Base-by-base conservation (phyloP, 2,113 vertebrate genomes). In the Cricetomys ansorgei region DNA sequence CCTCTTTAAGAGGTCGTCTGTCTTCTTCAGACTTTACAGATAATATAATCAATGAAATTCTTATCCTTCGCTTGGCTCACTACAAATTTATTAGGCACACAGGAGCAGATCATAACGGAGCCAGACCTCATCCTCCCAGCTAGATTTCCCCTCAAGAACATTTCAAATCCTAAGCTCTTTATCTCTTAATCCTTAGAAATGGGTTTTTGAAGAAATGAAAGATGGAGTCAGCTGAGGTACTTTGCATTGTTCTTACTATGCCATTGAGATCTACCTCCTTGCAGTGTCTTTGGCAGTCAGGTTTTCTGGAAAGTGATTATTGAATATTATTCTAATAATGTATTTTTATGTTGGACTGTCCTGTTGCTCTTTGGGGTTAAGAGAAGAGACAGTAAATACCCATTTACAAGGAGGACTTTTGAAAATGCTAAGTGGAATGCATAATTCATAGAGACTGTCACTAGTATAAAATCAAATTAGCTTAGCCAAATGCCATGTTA, bases 131-230 rank as follows among this genome's bases (percentile, higher is more conserved):
- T 96, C 53, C 92, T 96, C 92, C 95, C 80, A 95, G 94, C 88
- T 73, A 91, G 43, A 92, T 96, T 98, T 95, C 55, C 85, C 92
- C 84, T 95, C 90, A 97, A 96, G 96, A 96, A 97, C 88, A 94
- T 96, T 87, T 96, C 59, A 55, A 91, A 48, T 94, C 72, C 89
- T 96, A 97, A 94, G 96, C 92, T 94, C 80, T 97, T 97, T 96
- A 98, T 98, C 96, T 97, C 90, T 96, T 95, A 96, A 94, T 98
- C 95, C 96, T 94, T 97, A 84, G 94, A 97, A 96, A 88, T 79
- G 43, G 53, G 50, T 84, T 95, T 96, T 40, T 86, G 88, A 93
- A 94, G 96, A 95, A 94, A 96, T 85, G 96, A 92, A 97, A 94
- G 70, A 88, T 31, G 85, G 92, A 96, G 94, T 91, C 92, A 95